Base-by-base conservation (phyloP, 2,888 invertebrate genomes). In the Ptychoptera contaminata region DNA sequence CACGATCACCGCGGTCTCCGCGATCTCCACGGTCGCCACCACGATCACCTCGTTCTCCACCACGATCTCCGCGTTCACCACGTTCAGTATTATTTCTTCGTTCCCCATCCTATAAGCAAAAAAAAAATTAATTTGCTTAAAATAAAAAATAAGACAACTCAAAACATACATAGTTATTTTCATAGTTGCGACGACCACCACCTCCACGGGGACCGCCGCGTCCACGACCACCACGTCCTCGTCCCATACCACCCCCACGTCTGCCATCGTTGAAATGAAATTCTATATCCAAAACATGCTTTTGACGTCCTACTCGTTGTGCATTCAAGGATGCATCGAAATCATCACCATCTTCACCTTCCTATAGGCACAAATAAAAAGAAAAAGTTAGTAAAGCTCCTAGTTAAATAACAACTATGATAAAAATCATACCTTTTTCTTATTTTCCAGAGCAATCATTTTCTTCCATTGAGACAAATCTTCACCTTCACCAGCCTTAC, bases 401-500 rank as follows among this genome's bases (percentile, higher is more conserved):
- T 30, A 9, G 6, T 8, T 30, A 30, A 30, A 30, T 8, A 30
- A 9, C 9, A 30, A 30, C 9, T 7, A 30, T 8, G 6, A 8
- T 9, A 30, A 30, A 30, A 30, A 40, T 16, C 48, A 61, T 62
- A 47, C 82, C 61, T 80, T 82, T 62, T 82, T 82, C 58, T 81
- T 82, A 60, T 74, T 77, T 63, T 80, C 81, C 47, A 88, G 71
- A 58, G 79, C 75, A 54, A 83, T 81, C 77, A 87, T 82, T 59
- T 84, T 88, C 68, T 91, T 92, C 92, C 92, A 93, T 68, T 91
- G 88, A 46, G 77, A 76, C 43, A 80, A 74, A 65, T 90, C 90
- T 59, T 88, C 91, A 37, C 93, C 94, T 67, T 94, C 93, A 29
- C 91, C 92, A 44, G 93, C 86, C 67, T 92, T 91, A 46, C 94